phyloP scores from a whole-genome alignment of 2,113 vertebrate species.

The Todiramphus saurophagus region DNA sequence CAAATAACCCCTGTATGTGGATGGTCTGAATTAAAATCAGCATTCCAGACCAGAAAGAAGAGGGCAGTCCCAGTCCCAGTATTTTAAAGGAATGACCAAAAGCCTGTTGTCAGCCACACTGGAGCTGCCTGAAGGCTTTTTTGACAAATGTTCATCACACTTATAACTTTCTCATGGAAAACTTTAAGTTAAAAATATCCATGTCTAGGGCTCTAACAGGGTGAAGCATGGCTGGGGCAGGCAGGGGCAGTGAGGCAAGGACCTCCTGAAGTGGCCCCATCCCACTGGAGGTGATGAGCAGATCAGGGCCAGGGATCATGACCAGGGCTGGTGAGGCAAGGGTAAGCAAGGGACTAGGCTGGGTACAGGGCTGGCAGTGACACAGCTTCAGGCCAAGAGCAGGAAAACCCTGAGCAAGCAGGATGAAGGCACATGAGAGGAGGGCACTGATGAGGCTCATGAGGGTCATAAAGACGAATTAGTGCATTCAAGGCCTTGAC shows the following conservation, averaged over 20 bases:
- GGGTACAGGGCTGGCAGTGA: not conserved
- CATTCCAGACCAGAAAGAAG: not conserved
- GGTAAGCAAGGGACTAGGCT: not conserved
- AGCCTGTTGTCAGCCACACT: accelerated
- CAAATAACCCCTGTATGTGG: not conserved
- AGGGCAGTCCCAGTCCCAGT: not conserved
- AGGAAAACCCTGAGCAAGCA: not conserved
- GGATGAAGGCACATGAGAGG: accelerated
- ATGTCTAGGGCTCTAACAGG: not conserved
- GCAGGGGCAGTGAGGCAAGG: not conserved
- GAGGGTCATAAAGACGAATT: not conserved
- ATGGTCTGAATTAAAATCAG: accelerated
- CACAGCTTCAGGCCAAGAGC: not conserved
- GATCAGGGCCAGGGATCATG: not conserved
- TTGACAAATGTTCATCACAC: not conserved
- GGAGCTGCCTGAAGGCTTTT: not conserved
- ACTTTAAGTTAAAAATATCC: not conserved
- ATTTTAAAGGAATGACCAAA: not conserved
- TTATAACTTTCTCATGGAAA: not conserved
- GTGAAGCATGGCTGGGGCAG: not conserved
- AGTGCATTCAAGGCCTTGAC: not conserved
- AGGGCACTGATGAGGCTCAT: not conserved
- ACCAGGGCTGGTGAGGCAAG: not conserved
- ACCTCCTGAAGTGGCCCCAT: not conserved
- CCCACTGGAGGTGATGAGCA: accelerated